Percentiles rank a stretch among this genome's conserved stretches.
Conservation (phyloP, 2,888 invertebrate genomes). For the Hemicrepidius hirtus region DNA sequence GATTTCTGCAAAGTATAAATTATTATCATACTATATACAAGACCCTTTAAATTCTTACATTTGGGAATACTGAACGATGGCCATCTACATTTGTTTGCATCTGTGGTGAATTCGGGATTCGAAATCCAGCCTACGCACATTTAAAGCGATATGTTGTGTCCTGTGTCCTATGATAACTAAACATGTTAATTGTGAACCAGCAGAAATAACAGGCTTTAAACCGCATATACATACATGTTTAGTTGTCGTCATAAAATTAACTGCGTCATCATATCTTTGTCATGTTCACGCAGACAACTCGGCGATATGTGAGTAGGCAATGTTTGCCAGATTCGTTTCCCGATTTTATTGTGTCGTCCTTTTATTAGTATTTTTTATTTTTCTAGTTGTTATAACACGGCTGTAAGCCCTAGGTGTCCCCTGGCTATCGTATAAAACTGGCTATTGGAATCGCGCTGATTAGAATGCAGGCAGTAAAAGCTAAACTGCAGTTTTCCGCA, state of each 20-base stretch:
- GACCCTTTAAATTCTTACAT: no score
- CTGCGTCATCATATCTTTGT: slow-evolving; percentile 64
- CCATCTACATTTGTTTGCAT: slow-evolving; percentile 55
- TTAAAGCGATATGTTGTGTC: slow-evolving; percentile 49
- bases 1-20: no score
- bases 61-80: background rate
- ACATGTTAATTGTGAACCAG: slow-evolving; percentile 43
- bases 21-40: no score
- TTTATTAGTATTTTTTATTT: slow-evolving; percentile 51
- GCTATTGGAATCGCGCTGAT: slow-evolving; percentile 32
- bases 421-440: slow-evolving; percentile 50
- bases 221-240: slow-evolving; percentile 47
- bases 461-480: slow-evolving; percentile 25
- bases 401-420: slow-evolving; percentile 54
- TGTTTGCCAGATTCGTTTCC: slow-evolving; percentile 65
- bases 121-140: slow-evolving; percentile 64
- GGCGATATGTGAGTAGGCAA: slow-evolving; percentile 71
- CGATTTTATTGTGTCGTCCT: slow-evolving; percentile 61
- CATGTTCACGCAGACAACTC: slow-evolving; percentile 70
- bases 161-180: slow-evolving; percentile 51
- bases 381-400: slow-evolving; percentile 49
- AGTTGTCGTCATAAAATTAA: slow-evolving; percentile 45
- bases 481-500: slow-evolving; percentile 32
- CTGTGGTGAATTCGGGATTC: slow-evolving; percentile 59
- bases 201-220: slow-evolving; percentile 19